phyloP scores from a whole-genome alignment of 2,888 invertebrate species.

The Watsonalla cultraria region DNA sequence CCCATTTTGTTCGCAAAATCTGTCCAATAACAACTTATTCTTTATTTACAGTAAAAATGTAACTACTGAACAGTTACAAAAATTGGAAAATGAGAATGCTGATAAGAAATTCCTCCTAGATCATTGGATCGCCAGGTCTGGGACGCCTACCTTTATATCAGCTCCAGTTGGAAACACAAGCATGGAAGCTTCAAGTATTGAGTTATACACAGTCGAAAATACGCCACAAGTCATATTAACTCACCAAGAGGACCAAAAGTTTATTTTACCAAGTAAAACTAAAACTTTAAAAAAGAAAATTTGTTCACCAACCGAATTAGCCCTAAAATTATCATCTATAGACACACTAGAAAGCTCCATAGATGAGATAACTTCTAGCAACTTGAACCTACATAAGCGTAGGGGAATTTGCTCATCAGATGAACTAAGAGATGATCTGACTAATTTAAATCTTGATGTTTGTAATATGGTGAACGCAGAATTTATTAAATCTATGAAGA shows the following conservation, averaged over 20 bases:
- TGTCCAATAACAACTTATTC: background rate
- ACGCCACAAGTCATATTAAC: constrained; percentile 50
- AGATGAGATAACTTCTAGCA: constrained; percentile 65
- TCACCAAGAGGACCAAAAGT: constrained; percentile 40
- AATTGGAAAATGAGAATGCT: constrained; percentile 59
- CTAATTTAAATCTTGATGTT: constrained; percentile 51
- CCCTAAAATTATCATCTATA: constrained; percentile 61
- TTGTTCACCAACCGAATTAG: constrained; percentile 72
- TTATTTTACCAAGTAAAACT: constrained; percentile 18
- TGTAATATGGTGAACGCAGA: constrained; percentile 54
- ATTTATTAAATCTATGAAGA: constrained; percentile 60
- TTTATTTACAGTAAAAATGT: constrained; percentile 25
- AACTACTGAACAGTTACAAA: constrained; percentile 34
- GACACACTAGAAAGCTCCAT: constrained; percentile 67
- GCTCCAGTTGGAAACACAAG: constrained; percentile 65
- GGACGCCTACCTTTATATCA: constrained; percentile 70
- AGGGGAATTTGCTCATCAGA: constrained; percentile 78
- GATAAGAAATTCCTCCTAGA: constrained; percentile 74
- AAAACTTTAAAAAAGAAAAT: constrained; percentile 52
- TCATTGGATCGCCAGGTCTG: constrained; percentile 74
- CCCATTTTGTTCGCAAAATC: background rate
- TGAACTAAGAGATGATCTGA: constrained; percentile 64
- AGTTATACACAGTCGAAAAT: constrained; percentile 71
- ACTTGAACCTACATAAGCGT: constrained; percentile 71
- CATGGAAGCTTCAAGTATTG: constrained; percentile 63